Evolutionary conservation across 2,888 invertebrate genomes (phyloP), one percentile per base, ranked within the genome.

Genomic region (Scrobipalpa atriplicella): DNA sequence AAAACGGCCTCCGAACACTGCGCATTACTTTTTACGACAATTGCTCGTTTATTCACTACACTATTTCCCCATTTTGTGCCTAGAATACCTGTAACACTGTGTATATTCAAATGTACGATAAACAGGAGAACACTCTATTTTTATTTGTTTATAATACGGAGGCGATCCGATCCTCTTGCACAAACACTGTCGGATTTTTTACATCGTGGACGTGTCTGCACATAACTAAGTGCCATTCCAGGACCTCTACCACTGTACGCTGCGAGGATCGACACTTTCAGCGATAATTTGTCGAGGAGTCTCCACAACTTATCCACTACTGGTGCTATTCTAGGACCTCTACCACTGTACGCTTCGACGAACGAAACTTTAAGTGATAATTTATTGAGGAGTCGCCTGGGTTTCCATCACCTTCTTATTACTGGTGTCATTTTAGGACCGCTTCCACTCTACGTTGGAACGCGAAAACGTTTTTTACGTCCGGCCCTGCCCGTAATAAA

Each of bases 131-230:
- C 51, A 43, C 61, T 47, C 61, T 43, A 52, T 71, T 77, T 79
- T 78, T 78, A 81, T 82, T 81, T 81, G 78, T 82, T 79, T 79
- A 78, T 80, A 77, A 77, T 82, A 80, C 79, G 79, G 80, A 78
- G 78, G 71, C 74, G 76, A 79, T 78, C 70, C 71, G 71, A 69
- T 67, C 75, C 74, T 72, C 68, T 74, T 75, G 65, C 62, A 73
- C 75, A 80, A 82, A 81, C 80, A 80, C 71, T 75, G 72, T 70
- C 65, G 75, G 72, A 74, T 77, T 82, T 82, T 82, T 81, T 81
- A 82, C 79, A 77, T 72, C 75, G 73, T 64, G 73, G 72, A 78
- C 83, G 83, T 83, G 83, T 78, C 72, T 70, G 52, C 67, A 79
- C 83, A 81, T 83, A 83, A 81, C 77, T 74, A 70, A 77, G 73